Conservation (phyloP, 2,888 invertebrate species). For the Xiphydria camelus region DNA sequence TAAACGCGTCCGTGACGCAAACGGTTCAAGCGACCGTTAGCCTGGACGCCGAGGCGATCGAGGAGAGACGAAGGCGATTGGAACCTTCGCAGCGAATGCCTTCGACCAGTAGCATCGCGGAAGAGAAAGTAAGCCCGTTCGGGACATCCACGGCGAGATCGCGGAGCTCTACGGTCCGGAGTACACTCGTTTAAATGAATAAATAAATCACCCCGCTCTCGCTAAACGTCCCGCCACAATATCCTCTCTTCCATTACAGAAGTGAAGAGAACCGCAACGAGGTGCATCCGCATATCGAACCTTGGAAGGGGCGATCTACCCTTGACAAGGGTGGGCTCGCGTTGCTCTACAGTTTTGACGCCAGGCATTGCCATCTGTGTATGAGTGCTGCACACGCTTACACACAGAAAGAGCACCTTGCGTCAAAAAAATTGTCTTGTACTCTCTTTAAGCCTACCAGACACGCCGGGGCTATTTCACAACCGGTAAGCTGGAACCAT, state of each 20-base stretch:
- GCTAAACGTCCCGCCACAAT: neutral
- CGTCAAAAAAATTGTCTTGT: conserved; percentile 11
- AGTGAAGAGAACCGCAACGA: conserved; percentile 37
- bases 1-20: conserved; percentile 61
- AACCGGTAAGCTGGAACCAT: conserved; percentile 50
- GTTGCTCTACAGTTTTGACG: conserved; percentile 6
- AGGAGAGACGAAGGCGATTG: conserved; percentile 49
- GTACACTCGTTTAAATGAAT: neutral
- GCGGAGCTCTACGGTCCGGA: too few relatives aligned
- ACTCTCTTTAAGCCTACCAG: conserved; percentile 33
- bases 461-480: conserved; percentile 42
- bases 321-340: conserved; percentile 25
- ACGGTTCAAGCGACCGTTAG: conserved; percentile 44
- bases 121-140: conserved; percentile 47
- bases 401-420: conserved; percentile 18
- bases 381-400: conserved; percentile 37
- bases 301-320: conserved; percentile 20
- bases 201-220: neutral
- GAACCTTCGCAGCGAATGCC: conserved; percentile 47
- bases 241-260: conserved; percentile 22
- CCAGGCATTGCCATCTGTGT: conserved; percentile 25
- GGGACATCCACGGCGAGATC: too few relatives aligned
- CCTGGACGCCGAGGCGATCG: conserved; percentile 49
- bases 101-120: conserved; percentile 49
- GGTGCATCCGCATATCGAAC: conserved; percentile 20